These are phyloP conservation scores for Furcula furcula DNA, from an alignment of 2,888 invertebrate genomes.

Conservation along the genomic window DNA sequence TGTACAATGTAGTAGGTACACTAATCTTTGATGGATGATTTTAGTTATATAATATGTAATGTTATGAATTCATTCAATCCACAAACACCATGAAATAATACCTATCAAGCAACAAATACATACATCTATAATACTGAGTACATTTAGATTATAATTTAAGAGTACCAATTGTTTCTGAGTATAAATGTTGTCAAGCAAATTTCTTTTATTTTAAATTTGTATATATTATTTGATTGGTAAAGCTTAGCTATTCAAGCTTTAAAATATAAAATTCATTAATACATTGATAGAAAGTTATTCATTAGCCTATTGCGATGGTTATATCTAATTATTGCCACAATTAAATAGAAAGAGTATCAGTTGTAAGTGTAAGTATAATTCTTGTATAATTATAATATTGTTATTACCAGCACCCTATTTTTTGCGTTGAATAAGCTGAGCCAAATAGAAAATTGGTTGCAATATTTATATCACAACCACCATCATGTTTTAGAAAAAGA, in stretches of 20 bases:
- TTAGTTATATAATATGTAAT: constrained; percentile 25
- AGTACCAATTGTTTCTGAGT: constrained; percentile 34
- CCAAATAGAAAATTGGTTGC: constrained; percentile 27
- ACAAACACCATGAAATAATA: constrained; percentile 26
- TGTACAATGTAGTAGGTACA: constrained; percentile 57
- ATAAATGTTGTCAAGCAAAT: constrained; percentile 49
- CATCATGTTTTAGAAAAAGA: constrained; percentile 18
- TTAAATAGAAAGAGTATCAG: constrained; percentile 46
- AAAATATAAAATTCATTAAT: constrained; percentile 53
- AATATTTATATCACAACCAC: constrained; percentile 44
- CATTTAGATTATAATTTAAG: constrained; percentile 27
- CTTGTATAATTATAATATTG: constrained; percentile 37
- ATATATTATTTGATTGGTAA: constrained; percentile 39
- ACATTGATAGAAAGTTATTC: constrained; percentile 47
- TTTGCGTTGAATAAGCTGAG: constrained; percentile 29
- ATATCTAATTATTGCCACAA: constrained; percentile 65
- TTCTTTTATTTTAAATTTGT: constrained; percentile 39
- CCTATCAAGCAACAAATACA: constrained; percentile 29
- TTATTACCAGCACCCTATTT: constrained; percentile 44
- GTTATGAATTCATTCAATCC: constrained; percentile 23
- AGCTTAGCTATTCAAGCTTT: constrained; percentile 49
- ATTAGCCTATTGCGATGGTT: constrained; percentile 45
- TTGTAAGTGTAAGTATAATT: constrained; percentile 36
- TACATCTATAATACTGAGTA: constrained; percentile 47
- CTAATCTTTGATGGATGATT: constrained; percentile 25